phyloP scores from a whole-genome alignment of 2,888 invertebrate species.

The Salticus scenicus region DNA sequence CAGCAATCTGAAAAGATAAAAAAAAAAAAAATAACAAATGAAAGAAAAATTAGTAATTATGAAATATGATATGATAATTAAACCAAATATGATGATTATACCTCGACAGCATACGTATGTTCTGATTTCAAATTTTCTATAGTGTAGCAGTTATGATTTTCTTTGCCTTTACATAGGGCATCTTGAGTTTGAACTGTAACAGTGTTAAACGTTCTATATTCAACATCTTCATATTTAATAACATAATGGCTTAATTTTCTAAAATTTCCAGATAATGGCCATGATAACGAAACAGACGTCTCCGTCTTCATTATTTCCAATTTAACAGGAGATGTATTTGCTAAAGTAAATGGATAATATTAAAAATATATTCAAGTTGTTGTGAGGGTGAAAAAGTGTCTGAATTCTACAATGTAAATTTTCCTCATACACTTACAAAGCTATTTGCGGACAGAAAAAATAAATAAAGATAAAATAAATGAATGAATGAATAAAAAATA shows the following conservation, averaged over 20 bases:
- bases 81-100: too few species aligned
- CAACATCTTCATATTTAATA: neutral
- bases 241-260: neutral
- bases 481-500: too few species aligned
- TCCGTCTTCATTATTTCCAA: neutral
- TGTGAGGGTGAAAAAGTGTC: too few species aligned
- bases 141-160: neutral
- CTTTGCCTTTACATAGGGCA: neutral
- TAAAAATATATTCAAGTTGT: too few species aligned
- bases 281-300: neutral
- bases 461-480: too few species aligned
- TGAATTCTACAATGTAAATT: too few species aligned
- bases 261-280: neutral
- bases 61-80: too few species aligned
- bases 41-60: too few species aligned
- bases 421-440: too few species aligned
- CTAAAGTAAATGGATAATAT: neutral
- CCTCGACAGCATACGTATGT: conserved; percentile 29
- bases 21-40: too few species aligned
- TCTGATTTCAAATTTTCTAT: conserved; percentile 1
- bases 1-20: neutral
- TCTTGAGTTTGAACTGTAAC: neutral
- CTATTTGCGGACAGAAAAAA: too few species aligned
- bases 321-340: neutral
- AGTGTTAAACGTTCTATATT: neutral